Evolutionary conservation across 2,797 vertebrate species (phyloP).

Genomic region (Onychomys leucogaster): DNA sequence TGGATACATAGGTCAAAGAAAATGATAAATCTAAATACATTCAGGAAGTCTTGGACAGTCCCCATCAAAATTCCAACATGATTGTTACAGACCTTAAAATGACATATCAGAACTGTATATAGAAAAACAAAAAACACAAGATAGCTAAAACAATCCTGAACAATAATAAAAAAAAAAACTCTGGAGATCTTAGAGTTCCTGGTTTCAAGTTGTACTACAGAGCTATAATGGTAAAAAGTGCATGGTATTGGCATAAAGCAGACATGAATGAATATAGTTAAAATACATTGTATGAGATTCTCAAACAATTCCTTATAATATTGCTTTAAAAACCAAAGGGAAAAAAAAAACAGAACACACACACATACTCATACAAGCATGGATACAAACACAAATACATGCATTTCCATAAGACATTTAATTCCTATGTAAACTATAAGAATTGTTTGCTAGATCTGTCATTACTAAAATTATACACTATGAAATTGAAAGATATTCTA

Average conservation of each 20-base stretch:
- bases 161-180: background rate
- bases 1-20: background rate
- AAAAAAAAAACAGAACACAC: background rate
- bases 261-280: background rate
- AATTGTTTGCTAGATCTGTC: background rate
- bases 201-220: background rate
- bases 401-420: background rate
- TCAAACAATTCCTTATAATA: background rate
- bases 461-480: constrained; percentile 30
- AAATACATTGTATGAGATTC: background rate
- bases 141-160: background rate
- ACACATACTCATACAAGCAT: background rate
- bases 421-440: constrained; percentile 17
- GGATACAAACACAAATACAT: background rate
- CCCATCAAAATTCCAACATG: background rate
- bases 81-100: background rate
- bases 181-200: background rate
- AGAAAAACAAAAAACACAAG: background rate
- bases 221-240: too few relatives aligned
- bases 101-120: too few relatives aligned
- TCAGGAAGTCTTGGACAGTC: background rate
- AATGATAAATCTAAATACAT: background rate
- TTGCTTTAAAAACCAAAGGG: background rate
- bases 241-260: background rate
- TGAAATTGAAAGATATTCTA: constrained; percentile 40